phyloP scores from a whole-genome alignment of 2,888 invertebrate genomes.

The Agrochola litura region DNA sequence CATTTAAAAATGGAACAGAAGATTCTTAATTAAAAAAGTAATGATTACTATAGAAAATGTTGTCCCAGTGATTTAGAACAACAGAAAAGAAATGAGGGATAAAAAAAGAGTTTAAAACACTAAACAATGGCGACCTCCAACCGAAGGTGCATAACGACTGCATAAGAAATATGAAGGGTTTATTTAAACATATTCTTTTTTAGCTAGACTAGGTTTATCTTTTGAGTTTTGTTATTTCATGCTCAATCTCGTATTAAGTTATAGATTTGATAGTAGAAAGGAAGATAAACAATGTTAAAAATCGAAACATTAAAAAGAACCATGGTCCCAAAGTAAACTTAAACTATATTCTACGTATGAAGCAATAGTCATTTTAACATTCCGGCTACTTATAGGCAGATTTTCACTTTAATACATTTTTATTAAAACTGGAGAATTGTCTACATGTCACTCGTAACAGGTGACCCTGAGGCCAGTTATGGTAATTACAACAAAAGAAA shows the following conservation, averaged over 20 bases:
- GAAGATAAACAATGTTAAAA: neutral
- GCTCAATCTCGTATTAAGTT: neutral
- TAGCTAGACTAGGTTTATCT: neutral
- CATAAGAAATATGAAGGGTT: slow-evolving; percentile 5
- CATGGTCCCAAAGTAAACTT: neutral
- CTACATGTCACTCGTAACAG: slow-evolving; percentile 61
- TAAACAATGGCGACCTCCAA: slow-evolving; percentile 17
- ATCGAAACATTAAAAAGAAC: neutral
- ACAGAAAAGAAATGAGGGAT: slow-evolving; percentile 14
- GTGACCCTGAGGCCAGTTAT: slow-evolving; percentile 66
- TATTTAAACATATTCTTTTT: slow-evolving; percentile 6
- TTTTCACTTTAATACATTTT: slow-evolving; percentile 4
- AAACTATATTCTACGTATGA: neutral
- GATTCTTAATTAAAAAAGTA: slow-evolving; percentile 31
- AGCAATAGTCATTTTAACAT: slow-evolving; percentile 4
- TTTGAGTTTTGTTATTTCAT: neutral
- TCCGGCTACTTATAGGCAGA: neutral
- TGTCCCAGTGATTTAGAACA: slow-evolving; percentile 24
- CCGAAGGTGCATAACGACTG: slow-evolving; percentile 16
- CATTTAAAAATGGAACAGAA: slow-evolving; percentile 14
- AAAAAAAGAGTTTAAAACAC: slow-evolving; percentile 5
- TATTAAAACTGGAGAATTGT: slow-evolving; percentile 39
- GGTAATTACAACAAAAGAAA: slow-evolving; percentile 70
- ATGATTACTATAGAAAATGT: slow-evolving; percentile 5
- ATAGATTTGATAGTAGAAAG: neutral